A percentile compares a stretch with the other conserved stretches of the same genome.
Conservation (phyloP, 2,797 vertebrate species). For the Xenops minutus region DNA sequence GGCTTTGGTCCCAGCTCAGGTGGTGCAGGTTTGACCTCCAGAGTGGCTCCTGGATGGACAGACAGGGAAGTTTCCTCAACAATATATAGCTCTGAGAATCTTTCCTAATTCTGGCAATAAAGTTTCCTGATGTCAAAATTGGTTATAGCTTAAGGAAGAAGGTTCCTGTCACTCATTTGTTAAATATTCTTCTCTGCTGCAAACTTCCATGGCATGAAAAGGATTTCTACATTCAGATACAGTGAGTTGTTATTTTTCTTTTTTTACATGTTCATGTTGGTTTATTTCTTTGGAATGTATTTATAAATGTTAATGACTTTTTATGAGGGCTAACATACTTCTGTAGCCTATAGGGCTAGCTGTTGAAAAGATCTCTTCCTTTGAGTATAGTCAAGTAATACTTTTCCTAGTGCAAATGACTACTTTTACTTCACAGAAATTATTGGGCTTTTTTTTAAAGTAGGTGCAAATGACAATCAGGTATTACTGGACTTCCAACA, state of each 20-base stretch:
- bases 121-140: neutral
- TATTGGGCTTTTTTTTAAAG: neutral
- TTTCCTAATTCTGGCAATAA: neutral
- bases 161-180: neutral
- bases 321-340: neutral
- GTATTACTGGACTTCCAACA: neutral
- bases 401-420: neutral
- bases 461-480: neutral
- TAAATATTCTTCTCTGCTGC: neutral
- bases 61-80: neutral
- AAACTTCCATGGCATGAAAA: neutral
- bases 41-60: neutral
- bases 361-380: neutral
- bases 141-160: neutral
- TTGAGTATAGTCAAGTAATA: neutral
- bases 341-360: neutral
- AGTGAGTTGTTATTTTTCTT: neutral
- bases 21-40: neutral
- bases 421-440: constrained; percentile 4
- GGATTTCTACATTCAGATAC: neutral
- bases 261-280: rapidly evolving
- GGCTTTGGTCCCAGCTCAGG: neutral
- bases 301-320: neutral
- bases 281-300: neutral
- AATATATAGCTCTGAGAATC: neutral